phyloP scores from a whole-genome alignment of 2,113 vertebrate species.

The Butorides virescens region DNA sequence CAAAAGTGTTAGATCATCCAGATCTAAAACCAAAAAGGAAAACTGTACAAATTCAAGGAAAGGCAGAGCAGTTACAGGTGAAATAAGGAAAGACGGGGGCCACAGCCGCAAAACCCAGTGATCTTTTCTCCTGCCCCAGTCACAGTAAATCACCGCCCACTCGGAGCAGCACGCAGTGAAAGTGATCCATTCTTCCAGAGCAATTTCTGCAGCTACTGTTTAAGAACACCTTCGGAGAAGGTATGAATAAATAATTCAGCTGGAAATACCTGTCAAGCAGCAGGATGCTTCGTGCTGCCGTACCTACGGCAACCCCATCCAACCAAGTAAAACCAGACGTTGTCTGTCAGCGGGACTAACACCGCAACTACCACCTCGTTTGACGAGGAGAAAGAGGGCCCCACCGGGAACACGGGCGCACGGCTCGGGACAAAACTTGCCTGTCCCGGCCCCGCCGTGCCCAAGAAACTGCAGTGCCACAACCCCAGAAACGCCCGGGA shows the following conservation, averaged over 20 bases:
- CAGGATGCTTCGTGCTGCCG: not conserved
- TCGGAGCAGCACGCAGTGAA: not conserved
- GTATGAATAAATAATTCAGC: constrained; percentile 19
- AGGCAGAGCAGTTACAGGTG: not conserved
- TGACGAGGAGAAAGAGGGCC: not conserved
- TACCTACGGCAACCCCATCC: not conserved
- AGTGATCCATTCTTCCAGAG: not conserved
- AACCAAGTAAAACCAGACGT: not conserved
- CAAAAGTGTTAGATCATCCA: not conserved
- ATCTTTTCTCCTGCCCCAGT: not conserved
- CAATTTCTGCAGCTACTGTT: not conserved
- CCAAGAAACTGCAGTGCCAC: not conserved
- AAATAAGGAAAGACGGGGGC: not conserved
- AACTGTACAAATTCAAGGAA: not conserved
- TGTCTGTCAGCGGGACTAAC: not conserved
- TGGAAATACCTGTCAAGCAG: constrained; percentile 52
- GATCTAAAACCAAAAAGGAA: not conserved
- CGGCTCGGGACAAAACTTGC: not conserved
- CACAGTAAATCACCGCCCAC: not conserved
- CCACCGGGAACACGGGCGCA: not conserved
- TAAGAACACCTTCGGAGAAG: not conserved
- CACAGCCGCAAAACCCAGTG: not conserved
- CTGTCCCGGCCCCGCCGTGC: not conserved
- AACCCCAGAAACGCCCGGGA: not conserved
- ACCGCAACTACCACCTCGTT: not conserved